Conservation (phyloP, 2,888 invertebrate species). For the Nasonovia ribisnigri region DNA sequence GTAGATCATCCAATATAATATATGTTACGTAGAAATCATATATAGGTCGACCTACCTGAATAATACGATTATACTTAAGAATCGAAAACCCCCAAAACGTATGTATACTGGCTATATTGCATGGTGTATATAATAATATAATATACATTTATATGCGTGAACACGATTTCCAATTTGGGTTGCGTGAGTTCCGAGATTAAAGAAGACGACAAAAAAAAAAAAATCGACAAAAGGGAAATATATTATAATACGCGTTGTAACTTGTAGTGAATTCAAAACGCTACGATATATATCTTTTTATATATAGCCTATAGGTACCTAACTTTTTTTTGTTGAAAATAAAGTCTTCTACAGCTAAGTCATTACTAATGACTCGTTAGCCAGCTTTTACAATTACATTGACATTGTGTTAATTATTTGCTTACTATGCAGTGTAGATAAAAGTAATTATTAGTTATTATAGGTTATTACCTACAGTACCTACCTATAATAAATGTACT, state of each 20-base stretch:
- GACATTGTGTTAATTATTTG: not conserved
- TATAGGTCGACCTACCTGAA: not conserved
- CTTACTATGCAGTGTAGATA: too few relatives aligned
- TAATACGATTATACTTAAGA: not conserved
- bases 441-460: not conserved
- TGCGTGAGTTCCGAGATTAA: not conserved
- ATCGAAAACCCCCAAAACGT: not conserved
- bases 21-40: not conserved
- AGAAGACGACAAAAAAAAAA: not conserved
- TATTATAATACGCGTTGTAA: not conserved
- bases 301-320: not conserved
- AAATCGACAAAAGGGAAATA: not conserved
- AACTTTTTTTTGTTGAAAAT: not conserved
- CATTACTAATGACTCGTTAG: not conserved
- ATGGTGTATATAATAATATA: not conserved
- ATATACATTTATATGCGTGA: not conserved
- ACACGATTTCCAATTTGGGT: constrained; percentile 52
- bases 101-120: not conserved
- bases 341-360: not conserved
- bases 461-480: not conserved
- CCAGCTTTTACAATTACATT: not conserved
- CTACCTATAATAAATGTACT: not conserved
- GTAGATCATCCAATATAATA: not conserved
- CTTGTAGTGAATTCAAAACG: not conserved
- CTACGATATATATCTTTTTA: not conserved